A percentile compares a stretch with the other conserved stretches of the same genome.
Conservation (phyloP, 2,113 vertebrate genomes). For the Xiphorhynchus elegans region DNA sequence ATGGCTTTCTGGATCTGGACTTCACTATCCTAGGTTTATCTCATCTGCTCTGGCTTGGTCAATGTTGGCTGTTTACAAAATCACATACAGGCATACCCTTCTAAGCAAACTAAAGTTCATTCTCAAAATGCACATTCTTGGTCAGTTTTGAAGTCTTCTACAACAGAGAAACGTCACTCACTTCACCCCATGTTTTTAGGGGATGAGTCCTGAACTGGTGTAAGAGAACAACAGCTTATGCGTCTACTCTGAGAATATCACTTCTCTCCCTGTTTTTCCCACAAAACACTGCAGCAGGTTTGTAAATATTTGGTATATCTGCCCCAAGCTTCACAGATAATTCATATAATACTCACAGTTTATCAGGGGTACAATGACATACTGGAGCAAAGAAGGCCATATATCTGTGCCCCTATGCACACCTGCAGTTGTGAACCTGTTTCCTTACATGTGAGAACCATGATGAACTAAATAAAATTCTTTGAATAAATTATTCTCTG, state of each 20-base stretch:
- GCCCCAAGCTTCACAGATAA: background rate
- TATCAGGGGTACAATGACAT: background rate
- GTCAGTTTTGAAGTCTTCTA: background rate
- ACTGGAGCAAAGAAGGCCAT: background rate
- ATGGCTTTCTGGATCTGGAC: background rate
- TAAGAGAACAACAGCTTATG: background rate
- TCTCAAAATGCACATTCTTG: background rate
- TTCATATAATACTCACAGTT: background rate
- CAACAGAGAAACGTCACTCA: background rate
- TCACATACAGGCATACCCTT: background rate
- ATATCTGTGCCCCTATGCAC: background rate
- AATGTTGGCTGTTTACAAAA: background rate
- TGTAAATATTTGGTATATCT: background rate
- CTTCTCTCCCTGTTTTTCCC: background rate
- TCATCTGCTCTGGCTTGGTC: background rate
- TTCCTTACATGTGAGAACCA: background rate
- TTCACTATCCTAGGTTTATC: background rate
- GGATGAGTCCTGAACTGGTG: background rate
- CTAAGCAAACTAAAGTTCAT: background rate
- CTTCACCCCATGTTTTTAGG: background rate
- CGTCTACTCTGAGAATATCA: background rate
- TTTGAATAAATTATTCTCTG: background rate
- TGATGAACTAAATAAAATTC: background rate
- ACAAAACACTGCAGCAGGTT: background rate
- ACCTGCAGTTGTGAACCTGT: background rate